Evolutionary conservation across 1,140 invertebrate species (phyloP), one percentile per base, ranked within the genome.

Genomic region (Scaptomyza graminum): DNA sequence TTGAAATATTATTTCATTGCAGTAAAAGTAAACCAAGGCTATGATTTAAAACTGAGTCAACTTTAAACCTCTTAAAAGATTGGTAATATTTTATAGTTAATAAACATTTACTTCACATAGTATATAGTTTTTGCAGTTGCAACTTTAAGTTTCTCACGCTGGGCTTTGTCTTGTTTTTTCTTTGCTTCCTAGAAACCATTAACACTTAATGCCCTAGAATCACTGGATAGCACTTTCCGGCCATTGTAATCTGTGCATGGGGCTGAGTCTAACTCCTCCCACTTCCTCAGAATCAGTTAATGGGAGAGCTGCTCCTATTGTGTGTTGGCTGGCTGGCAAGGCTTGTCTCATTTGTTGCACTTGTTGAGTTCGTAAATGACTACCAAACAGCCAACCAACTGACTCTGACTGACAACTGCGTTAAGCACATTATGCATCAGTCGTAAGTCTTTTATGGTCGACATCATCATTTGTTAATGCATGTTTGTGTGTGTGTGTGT

Each of bases 381-480:
- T 54, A 25, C 16, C 59, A 75, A 67, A 9, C 55, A 56, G 46
- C 34, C 44, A 54, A 70, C n/a, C 28, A 7, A 22, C 18, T 64
- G 72, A 71, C 52, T 22, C 18, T 63, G 70, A 66, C 66, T 51
- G 51, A 56, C 66, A 76, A 70, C 52, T 47, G 66, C 67, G 65
- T 74, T 84, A 81, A 77, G 77, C 82, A 81, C 74, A 74, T 84
- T 87, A 81, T 87, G 77, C 82, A 81, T 77, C 57, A 68, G 62
- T 62, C 69, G 82, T 69, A 87, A 77, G 81, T 77, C 77, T 84
- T 84, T 84, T 84, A 84, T 84, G 82, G 77, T 63, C 64, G 64
- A 22, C 18, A 22, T 22, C 18, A 22, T 67, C 76, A 76, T 68
- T 28, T 28, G 28, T 28, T 28, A 28, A 28, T 6, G 28, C 6